Base-by-base conservation (phyloP, 2,797 vertebrate species). In the Peromyscus eremicus region DNA sequence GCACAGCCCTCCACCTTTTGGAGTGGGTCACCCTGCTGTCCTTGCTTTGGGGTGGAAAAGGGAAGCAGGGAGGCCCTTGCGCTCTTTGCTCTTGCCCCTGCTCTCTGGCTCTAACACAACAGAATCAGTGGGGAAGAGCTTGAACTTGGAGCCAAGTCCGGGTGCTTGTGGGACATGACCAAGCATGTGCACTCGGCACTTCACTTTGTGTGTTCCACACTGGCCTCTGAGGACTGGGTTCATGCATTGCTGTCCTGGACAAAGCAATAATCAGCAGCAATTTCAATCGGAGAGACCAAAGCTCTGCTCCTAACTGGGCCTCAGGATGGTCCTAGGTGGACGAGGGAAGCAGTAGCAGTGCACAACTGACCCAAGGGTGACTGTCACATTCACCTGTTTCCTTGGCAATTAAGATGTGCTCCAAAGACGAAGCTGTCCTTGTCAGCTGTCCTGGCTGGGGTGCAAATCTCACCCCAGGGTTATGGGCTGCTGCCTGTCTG, bases 381-480 rank as follows among this genome's bases (percentile, higher is more conserved):
- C 92, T 93, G 93, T 64, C 62, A 85, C 34, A 66, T 49, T 76
- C 19, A 57, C 37, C 83, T 64, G 85, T 95, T 89, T 96, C 86
- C 85, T 40, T 96, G 96, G 92, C 70, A 98, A 96, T 95, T 92
- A 97, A 94, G 86, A 88, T n/a, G 75, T 93, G 82, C 89, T 89
- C 75, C 80, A 91, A 97, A 97, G 62, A 32, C 9, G 90, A 37
- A 62, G 62, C 66, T 86, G 60, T 91, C 75, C 37, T 46, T 91
- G 79, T 93, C 5, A 73, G 84, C 79, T 77, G 92, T 95, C 85
- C 83, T 97, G 64, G 90, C 94, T 88, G 95, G 96, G 86, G 98
- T 94, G 89, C 92, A 87, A 96, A 97, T 98, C 97, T 98, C 97
- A 95, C 94, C 60, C 57, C 62, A 27, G 52, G 82, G 96, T 87